Evolutionary conservation across 2,888 invertebrate species (phyloP).

Genomic region (Steinernema scapterisci): DNA sequence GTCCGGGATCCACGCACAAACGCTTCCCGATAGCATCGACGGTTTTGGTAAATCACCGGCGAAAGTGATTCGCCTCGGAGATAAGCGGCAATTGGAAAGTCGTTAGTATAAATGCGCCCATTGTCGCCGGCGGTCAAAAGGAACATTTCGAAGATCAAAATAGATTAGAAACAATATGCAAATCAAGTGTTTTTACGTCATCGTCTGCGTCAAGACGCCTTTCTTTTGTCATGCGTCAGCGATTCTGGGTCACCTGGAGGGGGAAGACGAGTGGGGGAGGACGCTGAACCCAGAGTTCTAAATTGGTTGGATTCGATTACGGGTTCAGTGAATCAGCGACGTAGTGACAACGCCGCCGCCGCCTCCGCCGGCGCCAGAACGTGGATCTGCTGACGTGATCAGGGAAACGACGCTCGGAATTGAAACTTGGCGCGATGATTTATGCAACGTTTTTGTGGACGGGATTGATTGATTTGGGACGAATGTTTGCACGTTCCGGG

Average conservation of each 20-base stretch:
- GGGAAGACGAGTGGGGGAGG: no score
- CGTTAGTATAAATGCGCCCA: background rate
- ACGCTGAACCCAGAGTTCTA: background rate
- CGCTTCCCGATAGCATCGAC: slow-evolving; percentile 3
- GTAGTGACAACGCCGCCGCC: background rate
- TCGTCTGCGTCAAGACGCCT: background rate
- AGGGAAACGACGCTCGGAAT: background rate
- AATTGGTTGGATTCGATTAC: background rate
- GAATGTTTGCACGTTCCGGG: background rate
- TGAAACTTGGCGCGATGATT: slow-evolving; percentile 29
- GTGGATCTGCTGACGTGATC: background rate
- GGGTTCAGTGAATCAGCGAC: background rate
- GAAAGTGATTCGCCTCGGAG: background rate
- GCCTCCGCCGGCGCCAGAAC: background rate
- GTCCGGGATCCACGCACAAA: background rate
- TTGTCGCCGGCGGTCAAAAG: background rate
- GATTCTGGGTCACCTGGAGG: slow-evolving; percentile 17
- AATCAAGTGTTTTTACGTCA: slow-evolving; percentile 19
- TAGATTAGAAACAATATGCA: background rate
- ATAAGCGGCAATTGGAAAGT: background rate
- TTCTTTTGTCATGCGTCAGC: slow-evolving; percentile 15
- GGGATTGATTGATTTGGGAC: background rate
- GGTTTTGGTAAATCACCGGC: background rate
- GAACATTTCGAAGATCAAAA: background rate
- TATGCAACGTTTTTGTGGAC: slow-evolving; percentile 21